Evolutionary conservation across 2,888 invertebrate species (phyloP).

Genomic region (Lampropteryx suffumata): DNA sequence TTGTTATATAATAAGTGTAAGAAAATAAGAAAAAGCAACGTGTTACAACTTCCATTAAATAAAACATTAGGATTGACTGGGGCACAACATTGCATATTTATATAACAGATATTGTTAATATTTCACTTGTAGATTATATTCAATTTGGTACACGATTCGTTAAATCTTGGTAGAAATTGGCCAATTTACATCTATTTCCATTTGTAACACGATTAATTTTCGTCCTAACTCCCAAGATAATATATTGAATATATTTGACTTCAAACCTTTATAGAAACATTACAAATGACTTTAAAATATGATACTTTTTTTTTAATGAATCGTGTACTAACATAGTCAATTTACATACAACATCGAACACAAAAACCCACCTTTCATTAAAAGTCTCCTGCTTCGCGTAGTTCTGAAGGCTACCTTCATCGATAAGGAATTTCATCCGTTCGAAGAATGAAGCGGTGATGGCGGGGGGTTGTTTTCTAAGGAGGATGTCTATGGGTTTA

Average conservation of each 20-base stretch:
- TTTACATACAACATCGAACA: conserved; percentile 69
- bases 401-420: conserved; percentile 98
- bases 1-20: conserved; percentile 44
- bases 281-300: not conserved
- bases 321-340: conserved; percentile 20
- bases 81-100: conserved; percentile 91
- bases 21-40: conserved; percentile 66
- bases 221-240: conserved; percentile 1
- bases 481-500: conserved; percentile 96
- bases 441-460: conserved; percentile 99
- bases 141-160: conserved; percentile 29
- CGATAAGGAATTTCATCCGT: conserved; percentile 98
- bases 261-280: not conserved
- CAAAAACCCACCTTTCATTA: conserved; percentile 94
- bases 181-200: conserved; percentile 24
- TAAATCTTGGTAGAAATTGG: conserved; percentile 23
- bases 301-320: conserved; percentile 22
- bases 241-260: not conserved
- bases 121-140: conserved; percentile 29
- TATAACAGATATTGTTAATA: conserved; percentile 48
- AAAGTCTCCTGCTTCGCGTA: conserved; percentile 98
- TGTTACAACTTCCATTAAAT: conserved; percentile 70
- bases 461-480: conserved; percentile 97
- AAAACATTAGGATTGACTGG: conserved; percentile 85
- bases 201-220: conserved; percentile 21